Conservation (phyloP, 2,113 vertebrate genomes). For the Limnothrissa miodon region DNA sequence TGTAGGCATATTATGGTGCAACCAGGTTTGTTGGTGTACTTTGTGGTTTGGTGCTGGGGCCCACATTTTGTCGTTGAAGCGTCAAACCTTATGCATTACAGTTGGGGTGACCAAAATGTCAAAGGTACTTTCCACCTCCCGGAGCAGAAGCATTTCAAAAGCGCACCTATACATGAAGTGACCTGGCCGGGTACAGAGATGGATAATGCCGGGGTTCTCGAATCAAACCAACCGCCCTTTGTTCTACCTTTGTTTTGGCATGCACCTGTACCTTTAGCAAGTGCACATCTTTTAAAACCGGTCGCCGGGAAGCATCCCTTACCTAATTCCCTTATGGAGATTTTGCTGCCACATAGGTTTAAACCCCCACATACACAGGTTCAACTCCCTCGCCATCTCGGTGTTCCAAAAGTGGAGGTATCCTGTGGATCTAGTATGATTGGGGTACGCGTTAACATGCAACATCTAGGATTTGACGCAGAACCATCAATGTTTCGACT, state of each 20-base stretch:
- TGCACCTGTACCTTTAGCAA: not conserved
- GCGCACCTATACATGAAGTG: not conserved
- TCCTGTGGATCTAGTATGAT: constrained; percentile 46
- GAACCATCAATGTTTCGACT: constrained; percentile 20
- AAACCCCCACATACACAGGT: not conserved
- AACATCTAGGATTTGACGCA: constrained; percentile 25
- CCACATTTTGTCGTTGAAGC: not conserved
- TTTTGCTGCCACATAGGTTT: constrained; percentile 35
- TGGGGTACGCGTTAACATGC: constrained; percentile 40
- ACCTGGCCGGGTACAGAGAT: constrained; percentile 12
- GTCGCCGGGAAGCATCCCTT: not conserved
- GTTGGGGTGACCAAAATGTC: not conserved
- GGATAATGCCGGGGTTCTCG: not conserved
- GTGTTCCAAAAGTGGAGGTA: constrained; percentile 40
- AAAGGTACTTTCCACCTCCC: not conserved
- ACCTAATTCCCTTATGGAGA: constrained; percentile 15
- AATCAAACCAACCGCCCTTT: constrained; percentile 4
- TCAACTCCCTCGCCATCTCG: constrained; percentile 12
- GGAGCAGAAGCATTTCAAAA: constrained; percentile 3
- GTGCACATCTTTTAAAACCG: constrained; percentile 35
- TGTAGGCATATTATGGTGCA: not conserved
- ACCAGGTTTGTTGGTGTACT: not conserved
- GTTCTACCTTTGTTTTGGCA: constrained; percentile 49
- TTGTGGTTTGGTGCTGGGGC: not conserved
- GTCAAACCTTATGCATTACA: not conserved